Evolutionary conservation across 92 coral and sea anemone genomes (phyloP), one percentile per base, ranked within the genome.

Genomic region (Palythoa caribaeorum): DNA sequence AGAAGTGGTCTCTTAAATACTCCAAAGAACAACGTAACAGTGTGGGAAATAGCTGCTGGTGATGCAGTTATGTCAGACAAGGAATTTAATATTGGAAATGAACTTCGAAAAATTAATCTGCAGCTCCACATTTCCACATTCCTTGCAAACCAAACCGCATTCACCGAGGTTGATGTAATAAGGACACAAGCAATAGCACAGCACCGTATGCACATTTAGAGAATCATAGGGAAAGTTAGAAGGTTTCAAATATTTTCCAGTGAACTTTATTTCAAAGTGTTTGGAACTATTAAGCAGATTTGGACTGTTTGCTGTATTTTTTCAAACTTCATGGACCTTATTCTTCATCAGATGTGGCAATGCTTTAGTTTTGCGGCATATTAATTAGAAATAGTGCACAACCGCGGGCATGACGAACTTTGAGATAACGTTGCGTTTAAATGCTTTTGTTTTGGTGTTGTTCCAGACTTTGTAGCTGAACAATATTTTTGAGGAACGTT

Each of bases 21-120:
- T 5, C 55, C 10, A 5, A 51, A 51, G 55, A 51, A 51, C 10
- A 51, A 51, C 5, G 55, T 51, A 5, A 10, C 5, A 51, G 55
- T 51, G 55, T 5, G 55, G 10, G 5, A 51, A 51, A 10, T 51
- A 51, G 6, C 5, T 5, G 50, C 86, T 78, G 74, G 62, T 68
- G 93, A 91, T 63, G 73, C 88, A 69, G 71, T 91, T 19, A 90
- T 90, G 93, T 87, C 88, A n/a, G 93, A 90, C 36, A 87, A 90
- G 38, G 91, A 87, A 48, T 90, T 87, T 90, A 90, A 90, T 76
- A 90, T 90, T 51, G 75, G 74, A 3, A 75, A 72, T 71, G 76
- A 69, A 9, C 87, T 79, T 51, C 78, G 71, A 20, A 80, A 80
- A 87, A 57, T 90, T 28, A 70, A 57, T 20, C 74, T 80, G 55